Evolutionary conservation across 2,888 invertebrate genomes (phyloP).

Genomic region (Cantharis nigra): DNA sequence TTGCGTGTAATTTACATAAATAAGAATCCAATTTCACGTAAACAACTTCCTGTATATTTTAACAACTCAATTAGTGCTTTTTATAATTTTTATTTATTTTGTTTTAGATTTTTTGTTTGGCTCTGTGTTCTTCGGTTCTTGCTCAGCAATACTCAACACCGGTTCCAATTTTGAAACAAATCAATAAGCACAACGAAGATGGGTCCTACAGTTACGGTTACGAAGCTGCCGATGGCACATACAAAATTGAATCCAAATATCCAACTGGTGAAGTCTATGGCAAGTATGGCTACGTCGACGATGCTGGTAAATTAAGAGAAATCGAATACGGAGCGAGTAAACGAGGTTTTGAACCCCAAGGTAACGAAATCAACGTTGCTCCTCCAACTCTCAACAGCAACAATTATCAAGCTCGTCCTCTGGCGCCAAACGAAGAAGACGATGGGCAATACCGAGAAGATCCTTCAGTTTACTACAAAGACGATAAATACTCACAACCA

Average conservation of each 20-base stretch:
- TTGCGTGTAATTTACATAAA: neutral
- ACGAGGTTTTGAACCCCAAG: slow-evolving; percentile 81
- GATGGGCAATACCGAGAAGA: slow-evolving; percentile 88
- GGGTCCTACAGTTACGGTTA: slow-evolving; percentile 89
- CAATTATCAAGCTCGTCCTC: slow-evolving; percentile 50
- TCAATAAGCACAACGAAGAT: slow-evolving; percentile 84
- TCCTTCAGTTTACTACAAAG: slow-evolving; percentile 76
- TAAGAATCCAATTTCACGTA: neutral
- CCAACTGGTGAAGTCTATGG: slow-evolving; percentile 83
- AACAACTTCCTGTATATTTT: neutral
- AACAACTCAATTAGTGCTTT: neutral
- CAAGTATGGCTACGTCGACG: slow-evolving; percentile 89
- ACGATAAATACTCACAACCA: slow-evolving; percentile 56
- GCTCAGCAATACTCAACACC: slow-evolving; percentile 67
- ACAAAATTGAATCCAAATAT: slow-evolving; percentile 87
- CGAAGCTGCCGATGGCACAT: slow-evolving; percentile 84
- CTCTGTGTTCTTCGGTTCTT: neutral
- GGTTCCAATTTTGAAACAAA: slow-evolving; percentile 80
- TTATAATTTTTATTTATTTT: neutral
- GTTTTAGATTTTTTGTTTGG: neutral
- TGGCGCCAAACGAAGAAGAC: slow-evolving; percentile 69
- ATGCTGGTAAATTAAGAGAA: slow-evolving; percentile 73
- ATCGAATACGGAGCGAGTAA: slow-evolving; percentile 85
- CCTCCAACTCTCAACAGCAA: slow-evolving; percentile 70
- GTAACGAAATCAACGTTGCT: slow-evolving; percentile 76